phyloP scores from a whole-genome alignment of 2,888 invertebrate species.

The Temnothorax rugatulus region DNA sequence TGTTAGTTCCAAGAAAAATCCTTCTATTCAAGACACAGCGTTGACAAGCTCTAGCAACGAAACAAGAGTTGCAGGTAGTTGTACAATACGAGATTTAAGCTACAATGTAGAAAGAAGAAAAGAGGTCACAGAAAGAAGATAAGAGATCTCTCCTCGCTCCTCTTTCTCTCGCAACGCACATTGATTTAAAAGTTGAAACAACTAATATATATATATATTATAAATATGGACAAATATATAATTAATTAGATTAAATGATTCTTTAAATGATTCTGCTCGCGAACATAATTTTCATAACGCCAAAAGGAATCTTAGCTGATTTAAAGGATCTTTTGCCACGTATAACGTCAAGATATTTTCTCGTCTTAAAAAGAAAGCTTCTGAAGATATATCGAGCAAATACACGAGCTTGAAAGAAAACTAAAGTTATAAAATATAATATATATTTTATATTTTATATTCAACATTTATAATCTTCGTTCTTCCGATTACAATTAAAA shows the following conservation, averaged over 20 bases:
- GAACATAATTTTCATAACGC: background rate
- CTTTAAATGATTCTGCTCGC: background rate
- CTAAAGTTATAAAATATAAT: constrained; percentile 4
- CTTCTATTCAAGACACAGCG: background rate
- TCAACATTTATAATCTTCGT: background rate
- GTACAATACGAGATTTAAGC: background rate
- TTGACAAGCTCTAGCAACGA: background rate
- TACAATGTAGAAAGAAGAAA: background rate
- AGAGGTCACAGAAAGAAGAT: background rate
- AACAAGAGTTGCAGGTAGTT: background rate
- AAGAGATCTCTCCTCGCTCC: background rate
- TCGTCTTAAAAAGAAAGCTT: background rate
- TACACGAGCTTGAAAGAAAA: background rate
- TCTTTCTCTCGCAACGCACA: background rate
- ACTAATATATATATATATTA: background rate
- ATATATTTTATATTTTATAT: background rate
- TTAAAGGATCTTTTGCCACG: background rate
- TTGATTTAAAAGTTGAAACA: constrained; percentile 3
- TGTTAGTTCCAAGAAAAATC: constrained; percentile 16
- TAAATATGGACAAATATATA: background rate
- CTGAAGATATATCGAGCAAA: background rate
- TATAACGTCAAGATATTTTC: background rate
- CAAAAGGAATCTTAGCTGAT: background rate
- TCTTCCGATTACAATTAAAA: constrained; percentile 27
- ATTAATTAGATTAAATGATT: background rate